Percentiles rank a stretch among this genome's conserved stretches.
Conservation (phyloP, 1,140 invertebrate species). For the Pollicipes pollicipes region DNA sequence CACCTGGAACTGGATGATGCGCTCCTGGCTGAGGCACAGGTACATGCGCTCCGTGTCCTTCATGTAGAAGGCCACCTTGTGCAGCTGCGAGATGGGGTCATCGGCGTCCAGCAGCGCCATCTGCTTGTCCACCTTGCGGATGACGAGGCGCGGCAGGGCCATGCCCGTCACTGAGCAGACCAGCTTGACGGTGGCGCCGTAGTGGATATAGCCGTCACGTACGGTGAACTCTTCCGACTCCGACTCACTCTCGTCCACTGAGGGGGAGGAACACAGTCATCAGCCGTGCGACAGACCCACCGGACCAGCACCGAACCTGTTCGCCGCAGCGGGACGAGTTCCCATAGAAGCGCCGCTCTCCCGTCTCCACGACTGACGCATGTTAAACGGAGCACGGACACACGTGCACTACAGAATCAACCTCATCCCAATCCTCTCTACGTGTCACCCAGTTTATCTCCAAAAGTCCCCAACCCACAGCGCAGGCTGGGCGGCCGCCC, state of each 20-base stretch:
- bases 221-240: slow-evolving; percentile 96
- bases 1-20: slow-evolving; percentile 95
- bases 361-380: too few relatives aligned
- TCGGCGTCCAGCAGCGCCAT: slow-evolving; percentile 93
- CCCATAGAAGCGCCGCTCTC: too few relatives aligned
- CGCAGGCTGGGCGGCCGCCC: too few relatives aligned
- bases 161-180: slow-evolving; percentile 97
- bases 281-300: too few relatives aligned
- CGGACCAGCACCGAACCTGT: too few relatives aligned
- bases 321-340: too few relatives aligned
- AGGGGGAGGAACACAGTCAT: slow-evolving; percentile 2
- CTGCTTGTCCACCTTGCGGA: slow-evolving; percentile 94
- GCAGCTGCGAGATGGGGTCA: slow-evolving; percentile 94
- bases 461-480: too few relatives aligned
- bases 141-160: slow-evolving; percentile 89
- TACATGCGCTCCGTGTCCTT: slow-evolving; percentile 99
- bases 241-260: slow-evolving; percentile 88
- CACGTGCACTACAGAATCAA: too few relatives aligned
- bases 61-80: slow-evolving; percentile 99
- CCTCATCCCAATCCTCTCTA: too few relatives aligned
- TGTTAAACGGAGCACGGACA: too few relatives aligned
- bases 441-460: too few relatives aligned
- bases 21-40: slow-evolving; percentile 90
- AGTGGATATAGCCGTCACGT: slow-evolving; percentile 95
- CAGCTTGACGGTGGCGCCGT: slow-evolving; percentile 92